phyloP scores from a whole-genome alignment of 2,797 vertebrate species.

The Toxotes lorentzi region DNA sequence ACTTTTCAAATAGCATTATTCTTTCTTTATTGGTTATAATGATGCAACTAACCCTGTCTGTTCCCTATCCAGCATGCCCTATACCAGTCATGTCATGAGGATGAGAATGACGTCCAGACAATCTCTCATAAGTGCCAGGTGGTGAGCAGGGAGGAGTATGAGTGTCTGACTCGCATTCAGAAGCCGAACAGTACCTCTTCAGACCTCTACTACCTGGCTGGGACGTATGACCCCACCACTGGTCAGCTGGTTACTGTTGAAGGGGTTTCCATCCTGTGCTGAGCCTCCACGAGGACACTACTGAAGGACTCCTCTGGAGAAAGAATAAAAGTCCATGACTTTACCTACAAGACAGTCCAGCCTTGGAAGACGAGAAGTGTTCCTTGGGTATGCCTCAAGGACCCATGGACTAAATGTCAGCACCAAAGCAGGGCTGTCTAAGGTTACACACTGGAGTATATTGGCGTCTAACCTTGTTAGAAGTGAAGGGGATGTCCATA shows the following conservation, averaged over 20 bases:
- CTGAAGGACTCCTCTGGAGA: constrained; percentile 74
- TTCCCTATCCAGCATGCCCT: constrained; percentile 89
- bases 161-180: constrained; percentile 94
- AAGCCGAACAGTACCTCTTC: constrained; percentile 89
- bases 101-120: constrained; percentile 99
- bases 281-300: constrained; percentile 78
- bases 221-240: constrained; percentile 96
- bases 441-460: constrained; percentile 79
- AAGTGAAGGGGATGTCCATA: constrained; percentile 45
- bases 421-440: constrained; percentile 66
- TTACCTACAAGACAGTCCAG: constrained; percentile 48
- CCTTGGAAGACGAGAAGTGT: constrained; percentile 44
- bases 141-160: constrained; percentile 95
- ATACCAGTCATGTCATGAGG: constrained; percentile 98
- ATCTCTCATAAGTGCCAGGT: constrained; percentile 99
- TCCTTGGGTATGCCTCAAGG: constrained; percentile 56
- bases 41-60: constrained; percentile 6
- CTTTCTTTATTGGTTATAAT: neutral
- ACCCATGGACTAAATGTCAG: constrained; percentile 61
- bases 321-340: constrained; percentile 57
- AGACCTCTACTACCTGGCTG: constrained; percentile 98
- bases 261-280: constrained; percentile 95
- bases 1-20: neutral
- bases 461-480: constrained; percentile 53
- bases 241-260: constrained; percentile 97